Evolutionary conservation across 2,113 vertebrate genomes (phyloP), one percentile per base, ranked within the genome.

Genomic region (Isichthys henryi): DNA sequence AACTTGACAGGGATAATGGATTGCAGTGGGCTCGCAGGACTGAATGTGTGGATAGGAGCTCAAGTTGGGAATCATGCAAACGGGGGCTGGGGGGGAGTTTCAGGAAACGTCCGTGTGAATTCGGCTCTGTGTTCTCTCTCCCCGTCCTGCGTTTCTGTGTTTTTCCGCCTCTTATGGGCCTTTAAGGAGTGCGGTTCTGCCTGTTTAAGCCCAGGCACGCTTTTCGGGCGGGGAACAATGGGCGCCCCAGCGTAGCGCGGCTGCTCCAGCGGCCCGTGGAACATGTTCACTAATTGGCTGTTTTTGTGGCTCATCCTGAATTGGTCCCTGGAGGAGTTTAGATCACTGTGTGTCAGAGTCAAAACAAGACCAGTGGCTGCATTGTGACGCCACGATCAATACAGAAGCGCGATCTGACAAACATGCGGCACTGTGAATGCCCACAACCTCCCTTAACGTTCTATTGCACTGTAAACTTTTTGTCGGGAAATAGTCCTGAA

Each of bases 1-100:
- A 97, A 97, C 96, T 96, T 98, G 96, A 97, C 96, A 97, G 95
- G 95, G 95, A 96, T 97, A 97, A 97, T 97, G 95, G 96, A 97
- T 97, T 97, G 95, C 97, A 94, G 94, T 95, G 93, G 80, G 48
- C 80, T 58, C 90, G 84, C 90, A 86, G 88, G 90, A 90, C 88
- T 90, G 89, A 17, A 88, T 86, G 89, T 70, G 88, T 89, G 86
- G 90, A 89, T 50, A 90, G 90, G 89, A 91, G 89, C 89, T 45
- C 49, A 45, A 88, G 77, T 46, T 88, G 48, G 88, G 89, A 89
- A 89, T 85, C 89, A 31, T 17, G 1, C 70, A 90, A 80, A 91
- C 43, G 88, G 74, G 89, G 56, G 89, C 90, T 7, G 93, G 95
- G 93, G 93, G 93, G 93, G 93, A 91, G 92, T 86, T 87, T 87